phyloP scores from a whole-genome alignment of 1,140 invertebrate species.

The Zophobas morio region DNA sequence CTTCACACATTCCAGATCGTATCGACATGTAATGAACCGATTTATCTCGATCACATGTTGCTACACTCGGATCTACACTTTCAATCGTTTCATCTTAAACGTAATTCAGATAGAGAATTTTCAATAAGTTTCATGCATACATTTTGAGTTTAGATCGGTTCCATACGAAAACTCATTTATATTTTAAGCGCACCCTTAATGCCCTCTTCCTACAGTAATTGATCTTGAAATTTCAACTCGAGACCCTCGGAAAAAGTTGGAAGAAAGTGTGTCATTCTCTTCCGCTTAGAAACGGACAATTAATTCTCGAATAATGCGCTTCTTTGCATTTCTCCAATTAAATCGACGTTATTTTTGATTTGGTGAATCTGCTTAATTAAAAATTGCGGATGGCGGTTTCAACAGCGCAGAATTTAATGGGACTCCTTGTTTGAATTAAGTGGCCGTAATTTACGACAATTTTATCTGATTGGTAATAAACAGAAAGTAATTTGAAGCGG shows the following conservation, averaged over 20 bases:
- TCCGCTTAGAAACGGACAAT: slow-evolving; percentile 23
- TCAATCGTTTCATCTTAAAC: slow-evolving; percentile 38
- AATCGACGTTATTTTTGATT: slow-evolving; percentile 4
- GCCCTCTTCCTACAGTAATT: slow-evolving; percentile 25
- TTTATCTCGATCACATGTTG: slow-evolving; percentile 51
- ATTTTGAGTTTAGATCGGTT: slow-evolving; percentile 45
- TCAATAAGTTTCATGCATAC: slow-evolving; percentile 50
- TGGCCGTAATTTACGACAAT: no score
- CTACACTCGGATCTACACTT: slow-evolving; percentile 43
- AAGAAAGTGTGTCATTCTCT: slow-evolving; percentile 13
- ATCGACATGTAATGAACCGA: slow-evolving; percentile 49
- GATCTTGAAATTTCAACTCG: slow-evolving; percentile 25
- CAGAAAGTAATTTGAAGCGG: no score
- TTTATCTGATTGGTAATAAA: no score
- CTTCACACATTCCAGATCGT: slow-evolving; percentile 44
- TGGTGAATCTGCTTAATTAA: slow-evolving; percentile 22
- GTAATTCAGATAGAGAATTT: slow-evolving; percentile 50
- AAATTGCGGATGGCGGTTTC: not conserved
- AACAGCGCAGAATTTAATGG: no score
- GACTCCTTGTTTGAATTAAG: no score
- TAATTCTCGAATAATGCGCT: slow-evolving; percentile 19
- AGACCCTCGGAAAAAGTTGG: not conserved
- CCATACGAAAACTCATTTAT: slow-evolving; percentile 38
- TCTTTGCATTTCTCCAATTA: slow-evolving; percentile 9
- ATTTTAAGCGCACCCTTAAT: slow-evolving; percentile 33